Base-by-base conservation (phyloP, 92 coral and sea anemone species). In the Montipora capitata region DNA sequence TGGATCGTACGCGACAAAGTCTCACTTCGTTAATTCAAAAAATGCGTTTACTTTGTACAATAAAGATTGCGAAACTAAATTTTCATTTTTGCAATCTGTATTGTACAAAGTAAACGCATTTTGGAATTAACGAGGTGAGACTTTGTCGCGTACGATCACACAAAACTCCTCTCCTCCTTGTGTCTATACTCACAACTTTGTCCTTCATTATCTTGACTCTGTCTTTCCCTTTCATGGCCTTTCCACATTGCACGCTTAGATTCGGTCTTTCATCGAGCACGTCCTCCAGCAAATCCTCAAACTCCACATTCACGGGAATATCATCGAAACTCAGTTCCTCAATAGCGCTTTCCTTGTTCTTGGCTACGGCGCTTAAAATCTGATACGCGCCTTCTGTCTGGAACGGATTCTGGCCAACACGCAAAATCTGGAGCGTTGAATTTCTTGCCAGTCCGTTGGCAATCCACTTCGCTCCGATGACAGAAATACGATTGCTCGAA, bases 141-240 rank as follows among this genome's bases (percentile, higher is more conserved):
- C 35, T 20, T 20, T 27, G 35, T 27, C 35, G 35, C 35, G 35
- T 27, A 27, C 35, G 2, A 27, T 27, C 0, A 0, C 35, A 27
- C 35, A 27, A 27, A 0, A 27, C 35, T 27, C 35, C 35, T 27
- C 35, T 27, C 35, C 35, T 27, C 35, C 35, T 27, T 27, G 0
- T 27, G 35, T 54, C 15, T 54, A 8, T 85, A 73, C 98, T 91
- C 72, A 95, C 99, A 96, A 96, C 96, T 91, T 93, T 95, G 75
- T 91, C 87, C 81, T 90, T 95, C 86, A 93, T 91, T 74, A 76
- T 95, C 86, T 94, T 91, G 4, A 91, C 94, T 2, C 99, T 82
- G 77, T 96, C 98, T 67, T 96, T 96, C 3, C 99, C 99, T 76
- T 80, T 89, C 93, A 93, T 93, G 52, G 98, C 96, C 14, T 95